These are phyloP conservation scores for Sternotherus odoratus DNA, from an alignment of 2,797 vertebrate species.

Conservation along the genomic window DNA sequence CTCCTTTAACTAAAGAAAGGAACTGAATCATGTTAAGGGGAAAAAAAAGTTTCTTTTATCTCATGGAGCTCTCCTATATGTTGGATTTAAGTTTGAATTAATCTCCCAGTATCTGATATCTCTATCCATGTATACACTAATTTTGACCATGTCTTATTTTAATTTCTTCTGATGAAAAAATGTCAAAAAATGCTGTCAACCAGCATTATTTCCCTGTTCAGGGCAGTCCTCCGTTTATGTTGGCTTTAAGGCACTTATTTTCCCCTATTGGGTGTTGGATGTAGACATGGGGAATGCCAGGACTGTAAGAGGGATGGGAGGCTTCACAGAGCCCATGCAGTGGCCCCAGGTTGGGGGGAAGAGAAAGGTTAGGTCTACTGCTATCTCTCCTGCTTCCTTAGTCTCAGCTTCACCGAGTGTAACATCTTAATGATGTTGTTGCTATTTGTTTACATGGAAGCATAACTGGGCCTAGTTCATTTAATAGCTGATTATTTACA, in stretches of 20 bases:
- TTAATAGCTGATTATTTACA: background rate
- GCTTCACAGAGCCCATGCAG: background rate
- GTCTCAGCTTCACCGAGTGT: background rate
- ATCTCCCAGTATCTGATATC: background rate
- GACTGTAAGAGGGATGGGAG: background rate
- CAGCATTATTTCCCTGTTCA: too few relatives aligned
- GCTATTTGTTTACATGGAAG: background rate
- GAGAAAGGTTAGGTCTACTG: background rate
- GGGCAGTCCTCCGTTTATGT: too few relatives aligned
- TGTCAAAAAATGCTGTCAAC: too few relatives aligned
- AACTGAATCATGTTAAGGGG: background rate
- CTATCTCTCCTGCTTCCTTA: background rate
- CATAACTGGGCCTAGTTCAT: background rate
- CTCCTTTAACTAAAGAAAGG: background rate
- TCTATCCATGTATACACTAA: background rate
- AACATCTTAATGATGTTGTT: background rate
- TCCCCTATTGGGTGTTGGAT: too few relatives aligned
- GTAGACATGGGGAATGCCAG: background rate
- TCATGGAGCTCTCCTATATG: background rate
- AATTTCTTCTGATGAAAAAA: background rate
- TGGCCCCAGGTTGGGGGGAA: background rate
- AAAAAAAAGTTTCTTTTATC: rapidly evolving
- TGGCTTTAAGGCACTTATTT: too few relatives aligned
- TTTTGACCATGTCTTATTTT: background rate
- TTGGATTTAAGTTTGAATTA: rapidly evolving